Conservation (phyloP, 2,797 vertebrate species). For the Sylvilagus floridanus region DNA sequence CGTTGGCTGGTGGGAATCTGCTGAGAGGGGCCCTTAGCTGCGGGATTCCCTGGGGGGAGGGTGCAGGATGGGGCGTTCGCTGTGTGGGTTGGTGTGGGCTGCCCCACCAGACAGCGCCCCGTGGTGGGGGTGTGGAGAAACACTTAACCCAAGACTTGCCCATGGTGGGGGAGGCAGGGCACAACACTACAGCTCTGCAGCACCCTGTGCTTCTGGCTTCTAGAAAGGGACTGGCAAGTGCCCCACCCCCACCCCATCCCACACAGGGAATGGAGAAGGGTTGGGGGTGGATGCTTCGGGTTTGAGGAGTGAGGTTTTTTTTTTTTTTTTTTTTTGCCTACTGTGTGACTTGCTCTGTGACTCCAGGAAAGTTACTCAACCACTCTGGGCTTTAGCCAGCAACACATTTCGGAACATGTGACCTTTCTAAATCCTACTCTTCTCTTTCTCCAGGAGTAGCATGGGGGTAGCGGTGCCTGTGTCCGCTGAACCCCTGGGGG, state of each 20-base stretch:
- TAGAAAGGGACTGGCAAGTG: not conserved
- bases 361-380: conserved; percentile 65
- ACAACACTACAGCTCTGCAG: not conserved
- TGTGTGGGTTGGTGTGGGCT: not conserved
- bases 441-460: not conserved
- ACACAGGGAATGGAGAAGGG: not conserved
- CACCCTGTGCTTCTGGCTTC: not conserved
- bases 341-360: conserved; percentile 39
- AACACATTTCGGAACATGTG: conserved; percentile 33
- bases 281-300: not conserved
- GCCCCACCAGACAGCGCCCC: not conserved
- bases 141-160: not conserved
- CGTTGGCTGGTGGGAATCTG: not conserved
- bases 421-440: not conserved
- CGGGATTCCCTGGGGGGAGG: not conserved
- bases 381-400: conserved; percentile 62
- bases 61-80: not conserved
- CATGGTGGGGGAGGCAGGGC: not conserved
- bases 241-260: not conserved
- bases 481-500: not conserved
- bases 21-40: not conserved
- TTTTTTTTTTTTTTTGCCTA: not conserved
- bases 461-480: not conserved
- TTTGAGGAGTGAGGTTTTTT: not conserved
- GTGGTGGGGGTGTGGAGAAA: not conserved